phyloP scores from a whole-genome alignment of 2,797 vertebrate species.

The Poecilia picta region DNA sequence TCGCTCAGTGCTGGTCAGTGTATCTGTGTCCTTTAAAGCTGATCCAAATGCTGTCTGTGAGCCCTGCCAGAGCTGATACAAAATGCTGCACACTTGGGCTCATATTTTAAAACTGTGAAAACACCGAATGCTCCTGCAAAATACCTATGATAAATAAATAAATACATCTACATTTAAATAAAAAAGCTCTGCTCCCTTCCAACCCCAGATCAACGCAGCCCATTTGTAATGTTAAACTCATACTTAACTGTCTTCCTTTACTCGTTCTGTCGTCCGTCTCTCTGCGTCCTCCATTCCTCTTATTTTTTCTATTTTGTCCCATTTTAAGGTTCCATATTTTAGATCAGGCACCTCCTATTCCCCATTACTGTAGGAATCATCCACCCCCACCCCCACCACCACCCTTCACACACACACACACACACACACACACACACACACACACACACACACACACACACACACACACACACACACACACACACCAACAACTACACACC shows the following conservation, averaged over 20 bases:
- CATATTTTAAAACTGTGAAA: conserved; percentile 2
- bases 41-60: not conserved
- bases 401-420: not conserved
- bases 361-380: conserved; percentile 52
- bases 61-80: not conserved
- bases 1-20: not conserved
- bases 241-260: not conserved
- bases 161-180: not conserved
- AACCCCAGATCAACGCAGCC: not conserved
- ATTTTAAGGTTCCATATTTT: conserved; percentile 59
- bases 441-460: conserved; percentile 19
- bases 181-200: not conserved
- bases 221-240: not conserved
- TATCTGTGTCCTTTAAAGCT: not conserved
- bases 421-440: too few relatives aligned
- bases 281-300: conserved; percentile 8
- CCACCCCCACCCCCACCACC: conserved; percentile 38
- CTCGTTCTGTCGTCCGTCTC: not conserved
- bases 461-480: conserved; percentile 38
- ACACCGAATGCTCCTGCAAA: not conserved
- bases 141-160: not conserved
- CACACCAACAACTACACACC: not conserved
- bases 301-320: conserved; percentile 48
- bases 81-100: not conserved
- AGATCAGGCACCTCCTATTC: conserved; percentile 53